Percentiles rank a stretch among this genome's conserved stretches.
Evolutionary conservation across 92 coral and sea anemone species (phyloP).

Genomic region (Bergia sp.): DNA sequence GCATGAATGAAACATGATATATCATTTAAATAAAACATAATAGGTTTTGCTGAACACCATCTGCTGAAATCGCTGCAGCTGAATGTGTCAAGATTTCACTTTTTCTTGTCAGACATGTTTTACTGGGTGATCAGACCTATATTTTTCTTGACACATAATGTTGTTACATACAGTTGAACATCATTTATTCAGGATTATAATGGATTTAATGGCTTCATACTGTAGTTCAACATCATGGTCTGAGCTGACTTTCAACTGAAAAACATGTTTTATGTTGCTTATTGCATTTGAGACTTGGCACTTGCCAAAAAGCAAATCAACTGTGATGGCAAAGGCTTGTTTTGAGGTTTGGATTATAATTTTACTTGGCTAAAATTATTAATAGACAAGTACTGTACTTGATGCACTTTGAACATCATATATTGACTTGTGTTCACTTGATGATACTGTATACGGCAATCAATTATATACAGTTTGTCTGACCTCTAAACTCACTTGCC

Average conservation of each 20-base stretch:
- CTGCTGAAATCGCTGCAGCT: too few relatives aligned
- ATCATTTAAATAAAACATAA: neutral
- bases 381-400: neutral
- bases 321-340: slow-evolving; percentile 44
- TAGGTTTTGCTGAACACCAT: slow-evolving; percentile 7
- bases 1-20: neutral
- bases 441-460: neutral
- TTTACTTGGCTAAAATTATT: neutral
- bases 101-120: slow-evolving; percentile 1
- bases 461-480: neutral
- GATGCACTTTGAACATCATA: neutral
- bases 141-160: neutral
- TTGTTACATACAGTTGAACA: neutral
- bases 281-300: neutral
- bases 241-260: neutral
- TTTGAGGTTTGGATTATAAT: slow-evolving; percentile 22
- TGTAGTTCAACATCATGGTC: too few relatives aligned
- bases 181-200: neutral
- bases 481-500: neutral
- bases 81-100: neutral
- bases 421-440: neutral
- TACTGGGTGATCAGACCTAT: too few relatives aligned
- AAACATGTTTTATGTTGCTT: neutral
- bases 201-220: neutral
- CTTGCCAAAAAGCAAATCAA: neutral